Conservation (phyloP, 2,888 invertebrate genomes). For the Mesorhabditis sp. region DNA sequence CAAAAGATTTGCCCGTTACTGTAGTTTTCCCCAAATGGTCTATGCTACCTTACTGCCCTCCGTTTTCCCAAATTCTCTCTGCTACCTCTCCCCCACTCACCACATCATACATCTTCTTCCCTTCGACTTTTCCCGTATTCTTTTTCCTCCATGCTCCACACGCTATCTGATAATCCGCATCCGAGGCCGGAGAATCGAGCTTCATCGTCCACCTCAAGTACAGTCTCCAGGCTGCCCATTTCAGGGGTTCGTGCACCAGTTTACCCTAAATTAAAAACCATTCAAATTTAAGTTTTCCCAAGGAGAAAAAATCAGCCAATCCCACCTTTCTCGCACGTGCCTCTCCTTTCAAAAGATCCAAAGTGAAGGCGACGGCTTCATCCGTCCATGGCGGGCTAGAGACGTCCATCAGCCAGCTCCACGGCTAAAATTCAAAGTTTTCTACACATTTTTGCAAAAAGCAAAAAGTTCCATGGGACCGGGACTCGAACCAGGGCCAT, state of each 20-base stretch:
- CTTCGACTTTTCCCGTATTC: conserved; percentile 6
- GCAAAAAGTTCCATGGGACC: not conserved
- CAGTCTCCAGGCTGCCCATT: conserved; percentile 25
- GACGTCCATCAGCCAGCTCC: not conserved
- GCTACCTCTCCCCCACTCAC: not conserved
- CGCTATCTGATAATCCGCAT: conserved; percentile 12
- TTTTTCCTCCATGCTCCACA: conserved; percentile 15
- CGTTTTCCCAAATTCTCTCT: conserved; percentile 2
- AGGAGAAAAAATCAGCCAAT: not conserved
- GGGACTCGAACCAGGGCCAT: not conserved
- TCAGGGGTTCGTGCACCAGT: conserved; percentile 20
- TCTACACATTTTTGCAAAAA: not conserved
- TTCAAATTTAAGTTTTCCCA: not conserved
- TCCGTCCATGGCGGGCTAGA: conserved; percentile 21
- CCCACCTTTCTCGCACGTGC: conserved; percentile 12
- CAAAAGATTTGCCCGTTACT: too few relatives aligned
- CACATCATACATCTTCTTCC: not conserved
- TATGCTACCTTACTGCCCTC: not conserved
- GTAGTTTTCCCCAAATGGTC: not conserved
- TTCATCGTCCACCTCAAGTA: conserved; percentile 7
- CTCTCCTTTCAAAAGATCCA: conserved; percentile 31
- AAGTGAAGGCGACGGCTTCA: conserved; percentile 21
- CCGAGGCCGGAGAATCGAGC: conserved; percentile 11
- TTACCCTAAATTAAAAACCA: conserved; percentile 12
- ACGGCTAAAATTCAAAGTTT: not conserved